Conservation (phyloP, 2,113 vertebrate species). For the Phoxinus phoxinus region DNA sequence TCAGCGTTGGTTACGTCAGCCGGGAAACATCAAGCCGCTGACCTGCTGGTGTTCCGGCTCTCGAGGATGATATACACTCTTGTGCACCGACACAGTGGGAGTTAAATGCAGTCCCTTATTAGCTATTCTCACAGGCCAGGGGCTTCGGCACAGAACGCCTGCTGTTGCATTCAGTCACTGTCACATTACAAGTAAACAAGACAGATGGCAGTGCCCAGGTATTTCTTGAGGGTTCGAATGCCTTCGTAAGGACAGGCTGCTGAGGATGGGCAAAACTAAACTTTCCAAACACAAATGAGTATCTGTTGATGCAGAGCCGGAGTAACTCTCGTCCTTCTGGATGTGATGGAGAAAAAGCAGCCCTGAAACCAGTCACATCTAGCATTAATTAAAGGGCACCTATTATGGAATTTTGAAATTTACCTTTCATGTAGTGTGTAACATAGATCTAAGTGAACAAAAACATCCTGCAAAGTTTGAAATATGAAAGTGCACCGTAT, state of each 20-base stretch:
- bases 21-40: neutral
- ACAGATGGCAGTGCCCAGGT: conserved; percentile 42
- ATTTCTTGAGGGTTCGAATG: conserved; percentile 16
- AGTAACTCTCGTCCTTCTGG: conserved; percentile 8
- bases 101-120: conserved; percentile 16
- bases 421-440: too few relatives aligned
- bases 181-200: conserved; percentile 52
- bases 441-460: too few relatives aligned
- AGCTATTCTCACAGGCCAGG: conserved; percentile 37
- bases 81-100: conserved; percentile 12
- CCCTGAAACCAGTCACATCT: conserved; percentile 32
- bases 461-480: too few relatives aligned
- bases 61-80: neutral
- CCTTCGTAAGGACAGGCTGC: conserved; percentile 16
- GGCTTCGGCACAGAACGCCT: conserved; percentile 35
- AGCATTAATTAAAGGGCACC: conserved; percentile 20
- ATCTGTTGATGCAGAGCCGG: conserved; percentile 22
- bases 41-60: neutral
- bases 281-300: conserved; percentile 28
- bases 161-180: conserved; percentile 41
- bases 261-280: conserved; percentile 16
- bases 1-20: too few relatives aligned
- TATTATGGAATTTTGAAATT: too few relatives aligned
- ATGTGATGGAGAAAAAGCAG: neutral
- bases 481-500: too few relatives aligned